Evolutionary conservation across 2,888 invertebrate species (phyloP), one percentile per base, ranked within the genome.

Genomic region (Lithosia quadra): DNA sequence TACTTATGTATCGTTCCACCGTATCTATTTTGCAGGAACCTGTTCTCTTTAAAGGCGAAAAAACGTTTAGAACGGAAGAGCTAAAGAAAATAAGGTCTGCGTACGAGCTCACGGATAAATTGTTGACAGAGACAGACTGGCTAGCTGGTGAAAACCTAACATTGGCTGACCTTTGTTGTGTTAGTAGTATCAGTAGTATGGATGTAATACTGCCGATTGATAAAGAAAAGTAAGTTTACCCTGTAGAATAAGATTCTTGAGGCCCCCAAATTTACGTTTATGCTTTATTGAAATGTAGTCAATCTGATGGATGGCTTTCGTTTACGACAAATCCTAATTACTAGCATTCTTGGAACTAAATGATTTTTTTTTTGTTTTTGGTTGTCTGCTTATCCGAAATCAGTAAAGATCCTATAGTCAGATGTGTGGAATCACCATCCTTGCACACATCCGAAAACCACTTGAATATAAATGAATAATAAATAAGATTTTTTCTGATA

Each of bases 81-180:
- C 13, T 91, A 21, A 85, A 79, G 3, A 88, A 88, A 65, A 86
- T 91, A 0, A 72, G 74, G 0, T 49, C 77, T 0, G 88, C 82
- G 0, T 92, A 91, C 67, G 84, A 78, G 0, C 84, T 90, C n/a
- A 67, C 96, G 8, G 96, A 97, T 28, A 93, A 89, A 39, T 96
- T 94, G 75, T 84, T 96, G 9, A 89, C 91, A 0, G n/a, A n/a
- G n/a, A 88, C 90, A 18, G 82, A 92, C 4, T 97, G 95, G 91
- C 88, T 95, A 36, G 96, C 96, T 22, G 96, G 96, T 0, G 92
- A 96, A 53, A 84, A 92, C 53, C 61, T 96, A 24, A 96, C 96
- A 0, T 87, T 97, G 43, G 97, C 97, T 22, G 97, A 97, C 76
- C 91, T 96, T 63, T 92, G 95, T 75, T 93, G 96, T 59, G 92